Conservation (phyloP, 2,888 invertebrate species). For the Patella pellucida region DNA sequence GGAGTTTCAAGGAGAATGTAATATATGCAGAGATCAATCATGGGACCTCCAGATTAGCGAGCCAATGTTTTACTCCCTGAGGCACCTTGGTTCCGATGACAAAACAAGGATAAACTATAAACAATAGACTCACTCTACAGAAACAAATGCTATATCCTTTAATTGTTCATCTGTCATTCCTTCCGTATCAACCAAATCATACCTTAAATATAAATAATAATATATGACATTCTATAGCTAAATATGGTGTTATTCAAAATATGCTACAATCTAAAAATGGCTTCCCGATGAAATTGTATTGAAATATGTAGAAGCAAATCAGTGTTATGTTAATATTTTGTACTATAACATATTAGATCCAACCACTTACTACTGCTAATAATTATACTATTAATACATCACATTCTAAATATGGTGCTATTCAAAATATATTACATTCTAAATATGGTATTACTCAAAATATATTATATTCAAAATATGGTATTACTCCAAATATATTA, state of each 20-base stretch:
- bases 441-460: background rate
- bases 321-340: too few relatives aligned
- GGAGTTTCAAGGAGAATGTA: too few relatives aligned
- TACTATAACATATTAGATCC: too few relatives aligned
- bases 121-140: slow-evolving; percentile 63
- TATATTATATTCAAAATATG: background rate
- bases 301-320: too few relatives aligned
- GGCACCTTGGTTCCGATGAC: too few relatives aligned
- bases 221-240: slow-evolving; percentile 9
- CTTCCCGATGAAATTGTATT: too few relatives aligned
- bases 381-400: background rate
- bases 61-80: too few relatives aligned
- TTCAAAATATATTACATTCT: background rate
- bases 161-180: slow-evolving; percentile 63
- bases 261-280: background rate
- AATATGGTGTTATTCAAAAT: background rate
- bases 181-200: slow-evolving; percentile 58
- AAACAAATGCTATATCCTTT: slow-evolving; percentile 64
- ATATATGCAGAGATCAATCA: too few relatives aligned
- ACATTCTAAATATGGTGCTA: background rate
- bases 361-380: too few relatives aligned
- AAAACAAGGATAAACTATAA: too few relatives aligned
- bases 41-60: too few relatives aligned
- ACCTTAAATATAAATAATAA: slow-evolving; percentile 37
- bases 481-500: too few relatives aligned